Conservation (phyloP, 1,140 invertebrate genomes). For the Lucilia cuprina region DNA sequence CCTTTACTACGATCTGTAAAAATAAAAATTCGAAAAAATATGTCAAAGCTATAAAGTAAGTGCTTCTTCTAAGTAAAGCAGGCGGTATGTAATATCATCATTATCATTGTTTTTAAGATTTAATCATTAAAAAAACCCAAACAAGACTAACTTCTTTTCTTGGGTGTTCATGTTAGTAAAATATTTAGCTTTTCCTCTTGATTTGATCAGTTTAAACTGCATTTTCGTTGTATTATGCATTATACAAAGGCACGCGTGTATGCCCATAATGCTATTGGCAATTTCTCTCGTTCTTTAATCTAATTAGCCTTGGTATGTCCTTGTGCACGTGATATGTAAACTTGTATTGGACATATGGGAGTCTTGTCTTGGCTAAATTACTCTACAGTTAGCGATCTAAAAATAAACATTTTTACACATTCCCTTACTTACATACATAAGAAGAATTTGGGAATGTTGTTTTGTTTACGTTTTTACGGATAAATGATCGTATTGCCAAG, state of each 20-base stretch:
- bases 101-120: no score
- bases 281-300: constrained; percentile 30
- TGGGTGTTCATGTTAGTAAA: neutral
- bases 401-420: neutral
- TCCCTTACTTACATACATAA: neutral
- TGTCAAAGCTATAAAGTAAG: no score
- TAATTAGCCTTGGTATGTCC: constrained; percentile 61
- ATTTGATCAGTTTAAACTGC: neutral
- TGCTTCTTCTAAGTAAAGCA: no score
- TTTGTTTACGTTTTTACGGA: constrained; percentile 7
- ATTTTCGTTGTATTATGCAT: neutral
- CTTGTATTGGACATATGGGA: neutral
- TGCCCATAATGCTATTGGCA: neutral
- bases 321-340: constrained; percentile 54
- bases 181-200: neutral
- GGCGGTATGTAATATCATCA: no score
- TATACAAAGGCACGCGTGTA: neutral
- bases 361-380: neutral
- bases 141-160: neutral
- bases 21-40: no score
- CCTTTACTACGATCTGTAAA: no score
- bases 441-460: neutral
- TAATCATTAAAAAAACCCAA: no score
- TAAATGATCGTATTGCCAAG: neutral
- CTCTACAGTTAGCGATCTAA: constrained; percentile 11